Evolutionary conservation across 2,113 vertebrate genomes (phyloP).

Genomic region (Arizona elegans): DNA sequence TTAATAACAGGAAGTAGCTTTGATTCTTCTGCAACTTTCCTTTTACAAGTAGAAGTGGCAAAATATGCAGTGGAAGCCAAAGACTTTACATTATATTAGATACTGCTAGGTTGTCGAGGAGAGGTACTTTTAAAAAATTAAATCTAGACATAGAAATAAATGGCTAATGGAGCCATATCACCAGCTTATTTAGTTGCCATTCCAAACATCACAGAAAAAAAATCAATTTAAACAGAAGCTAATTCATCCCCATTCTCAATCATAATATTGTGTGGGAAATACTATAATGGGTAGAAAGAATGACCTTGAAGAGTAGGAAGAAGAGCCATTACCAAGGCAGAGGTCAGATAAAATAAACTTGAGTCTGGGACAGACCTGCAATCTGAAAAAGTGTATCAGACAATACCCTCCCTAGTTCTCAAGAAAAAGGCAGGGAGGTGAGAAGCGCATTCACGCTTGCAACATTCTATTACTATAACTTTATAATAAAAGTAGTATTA

Average conservation of each 20-base stretch:
- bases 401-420: neutral
- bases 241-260: constrained; percentile 1
- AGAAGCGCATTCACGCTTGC: neutral
- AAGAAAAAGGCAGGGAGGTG: neutral
- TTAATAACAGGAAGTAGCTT: neutral
- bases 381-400: neutral
- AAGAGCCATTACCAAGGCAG: neutral
- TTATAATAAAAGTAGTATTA: neutral
- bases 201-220: constrained; percentile 15
- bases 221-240: constrained; percentile 30
- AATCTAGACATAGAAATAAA: fast-evolving
- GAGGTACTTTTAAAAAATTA: neutral
- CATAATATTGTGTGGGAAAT: constrained; percentile 5
- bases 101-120: neutral
- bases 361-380: neutral
- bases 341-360: neutral
- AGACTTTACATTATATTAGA: neutral
- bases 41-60: constrained; percentile 1
- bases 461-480: neutral
- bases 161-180: neutral
- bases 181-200: neutral
- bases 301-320: neutral
- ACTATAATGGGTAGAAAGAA: constrained; percentile 7
- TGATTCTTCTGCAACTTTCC: neutral
- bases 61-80: neutral